A percentile compares a stretch with the other conserved stretches of the same genome.
phyloP scores from a whole-genome alignment of 2,113 vertebrate species.

The Coreoperca whiteheadi region DNA sequence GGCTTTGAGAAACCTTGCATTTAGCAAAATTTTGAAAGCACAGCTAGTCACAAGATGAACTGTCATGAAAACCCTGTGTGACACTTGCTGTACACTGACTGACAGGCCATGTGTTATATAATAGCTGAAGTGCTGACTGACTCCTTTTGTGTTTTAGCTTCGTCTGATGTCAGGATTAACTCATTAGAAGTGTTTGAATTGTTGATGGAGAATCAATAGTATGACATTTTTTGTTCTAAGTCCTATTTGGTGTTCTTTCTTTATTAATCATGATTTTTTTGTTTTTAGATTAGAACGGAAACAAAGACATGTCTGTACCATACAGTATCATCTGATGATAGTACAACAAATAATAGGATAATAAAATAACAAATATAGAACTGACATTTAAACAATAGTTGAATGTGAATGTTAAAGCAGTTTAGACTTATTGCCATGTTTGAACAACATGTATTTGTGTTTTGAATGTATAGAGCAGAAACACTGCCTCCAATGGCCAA shows the following conservation, averaged over 20 bases:
- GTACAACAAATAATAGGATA: not conserved
- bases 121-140: conserved; percentile 50
- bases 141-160: conserved; percentile 17
- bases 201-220: not conserved
- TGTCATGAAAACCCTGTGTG: conserved; percentile 40
- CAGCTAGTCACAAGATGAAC: conserved; percentile 35
- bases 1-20: conserved; percentile 21
- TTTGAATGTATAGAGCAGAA: conserved; percentile 11
- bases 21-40: conserved; percentile 9
- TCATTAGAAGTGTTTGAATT: conserved; percentile 25
- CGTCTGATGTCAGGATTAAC: conserved; percentile 32
- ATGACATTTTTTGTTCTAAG: not conserved
- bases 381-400: not conserved
- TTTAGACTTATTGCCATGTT: not conserved
- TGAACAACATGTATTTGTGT: not conserved
- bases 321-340: not conserved
- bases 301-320: not conserved
- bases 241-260: not conserved
- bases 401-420: not conserved
- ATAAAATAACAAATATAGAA: not conserved
- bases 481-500: conserved; percentile 44
- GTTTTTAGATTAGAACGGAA: not conserved
- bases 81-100: conserved; percentile 32
- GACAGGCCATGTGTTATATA: conserved; percentile 49
- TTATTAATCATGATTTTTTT: not conserved